Percentiles rank a stretch among this genome's conserved stretches.
phyloP scores from a whole-genome alignment of 2,113 vertebrate genomes.

The Dipodomys stephensi region DNA sequence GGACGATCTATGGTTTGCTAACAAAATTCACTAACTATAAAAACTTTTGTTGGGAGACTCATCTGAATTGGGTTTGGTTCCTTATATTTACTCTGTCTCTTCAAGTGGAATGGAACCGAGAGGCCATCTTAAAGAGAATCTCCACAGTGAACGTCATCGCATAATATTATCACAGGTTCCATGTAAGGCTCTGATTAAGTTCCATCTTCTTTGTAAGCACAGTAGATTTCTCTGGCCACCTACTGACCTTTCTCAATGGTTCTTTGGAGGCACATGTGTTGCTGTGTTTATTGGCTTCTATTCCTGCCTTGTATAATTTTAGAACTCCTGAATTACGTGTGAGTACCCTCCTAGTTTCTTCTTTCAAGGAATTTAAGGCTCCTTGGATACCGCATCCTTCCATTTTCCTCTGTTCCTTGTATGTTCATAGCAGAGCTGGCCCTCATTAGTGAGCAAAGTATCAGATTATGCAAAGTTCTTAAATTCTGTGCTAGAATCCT shows the following conservation, averaged over 20 bases:
- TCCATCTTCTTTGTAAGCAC: not conserved
- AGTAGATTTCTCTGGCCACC: not conserved
- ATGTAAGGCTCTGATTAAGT: not conserved
- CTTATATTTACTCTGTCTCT: not conserved
- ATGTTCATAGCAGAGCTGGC: not conserved
- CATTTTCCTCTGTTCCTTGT: not conserved
- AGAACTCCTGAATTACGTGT: conserved; percentile 20
- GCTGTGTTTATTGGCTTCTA: conserved; percentile 4
- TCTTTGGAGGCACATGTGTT: conserved; percentile 21
- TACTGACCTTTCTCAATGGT: not conserved
- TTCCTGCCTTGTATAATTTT: conserved; percentile 26
- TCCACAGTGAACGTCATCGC: not conserved
- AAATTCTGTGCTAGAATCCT: not conserved
- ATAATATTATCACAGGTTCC: not conserved
- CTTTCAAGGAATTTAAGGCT: not conserved
- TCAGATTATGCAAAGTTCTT: not conserved
- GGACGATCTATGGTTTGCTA: conserved; percentile 6
- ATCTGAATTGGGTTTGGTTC: not conserved
- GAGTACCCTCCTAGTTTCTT: not conserved
- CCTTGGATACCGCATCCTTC: not conserved
- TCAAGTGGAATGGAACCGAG: not conserved
- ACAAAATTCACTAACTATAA: not conserved
- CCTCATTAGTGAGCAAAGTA: not conserved
- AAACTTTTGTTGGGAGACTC: not conserved
- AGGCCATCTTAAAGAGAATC: not conserved